Conservation (phyloP, 2,888 invertebrate species). For the Drosophila parthenogenetica region DNA sequence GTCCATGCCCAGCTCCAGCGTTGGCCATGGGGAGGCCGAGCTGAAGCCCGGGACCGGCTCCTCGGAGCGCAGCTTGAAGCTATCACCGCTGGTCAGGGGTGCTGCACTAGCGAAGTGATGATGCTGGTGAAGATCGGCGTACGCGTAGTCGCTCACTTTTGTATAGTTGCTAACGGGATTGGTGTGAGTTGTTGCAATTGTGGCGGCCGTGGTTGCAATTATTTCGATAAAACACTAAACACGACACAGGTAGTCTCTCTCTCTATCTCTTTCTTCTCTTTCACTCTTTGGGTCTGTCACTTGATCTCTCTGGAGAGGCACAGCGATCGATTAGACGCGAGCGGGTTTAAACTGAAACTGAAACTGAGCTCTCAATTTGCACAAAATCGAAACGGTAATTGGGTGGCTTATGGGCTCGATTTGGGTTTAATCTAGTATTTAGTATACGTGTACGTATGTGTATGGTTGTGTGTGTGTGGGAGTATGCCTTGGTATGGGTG, state of each 20-base stretch:
- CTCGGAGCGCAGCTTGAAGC: constrained; percentile 89
- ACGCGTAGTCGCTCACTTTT: constrained; percentile 69
- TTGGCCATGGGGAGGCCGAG: constrained; percentile 93
- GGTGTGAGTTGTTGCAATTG: constrained; percentile 67
- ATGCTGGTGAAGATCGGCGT: constrained; percentile 79
- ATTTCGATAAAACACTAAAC: constrained; percentile 35
- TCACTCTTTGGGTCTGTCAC: neutral
- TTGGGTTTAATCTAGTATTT: constrained; percentile 33
- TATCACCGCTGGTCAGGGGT: constrained; percentile 65
- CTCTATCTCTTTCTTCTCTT: neutral
- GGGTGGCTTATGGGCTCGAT: constrained; percentile 26
- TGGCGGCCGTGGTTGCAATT: constrained; percentile 64
- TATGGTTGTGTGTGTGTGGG: constrained; percentile 8
- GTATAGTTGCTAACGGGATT: constrained; percentile 59
- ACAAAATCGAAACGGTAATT: constrained; percentile 48
- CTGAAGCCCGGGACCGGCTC: constrained; percentile 91
- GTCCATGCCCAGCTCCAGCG: constrained; percentile 88
- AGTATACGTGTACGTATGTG: constrained; percentile 13
- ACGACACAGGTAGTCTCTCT: constrained; percentile 4
- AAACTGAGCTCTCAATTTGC: constrained; percentile 10
- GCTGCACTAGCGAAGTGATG: constrained; percentile 75
- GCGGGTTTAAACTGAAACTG: neutral
- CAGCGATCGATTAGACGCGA: constrained; percentile 14
- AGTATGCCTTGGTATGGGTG: constrained; percentile 32
- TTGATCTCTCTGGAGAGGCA: constrained; percentile 21